phyloP scores from a whole-genome alignment of 2,888 invertebrate genomes.

The Tenthredo amoena region DNA sequence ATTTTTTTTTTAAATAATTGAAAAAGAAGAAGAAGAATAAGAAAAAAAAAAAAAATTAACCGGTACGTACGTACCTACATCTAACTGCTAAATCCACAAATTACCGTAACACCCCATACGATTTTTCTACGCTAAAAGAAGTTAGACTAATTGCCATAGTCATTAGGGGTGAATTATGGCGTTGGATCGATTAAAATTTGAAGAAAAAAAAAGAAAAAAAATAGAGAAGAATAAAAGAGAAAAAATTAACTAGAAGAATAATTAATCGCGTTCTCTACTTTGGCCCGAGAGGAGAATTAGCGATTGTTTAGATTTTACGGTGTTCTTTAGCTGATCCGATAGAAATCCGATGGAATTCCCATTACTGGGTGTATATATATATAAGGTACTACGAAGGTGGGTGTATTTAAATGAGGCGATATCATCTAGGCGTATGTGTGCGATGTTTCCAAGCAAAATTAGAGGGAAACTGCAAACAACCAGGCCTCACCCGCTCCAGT shows the following conservation, averaged over 20 bases:
- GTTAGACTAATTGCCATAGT: constrained; percentile 30
- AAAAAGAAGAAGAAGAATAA: background rate
- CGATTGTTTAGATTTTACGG: background rate
- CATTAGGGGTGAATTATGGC: constrained; percentile 4
- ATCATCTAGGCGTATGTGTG: constrained; percentile 67
- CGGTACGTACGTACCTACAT: background rate
- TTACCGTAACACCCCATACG: background rate
- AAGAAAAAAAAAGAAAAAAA: no score
- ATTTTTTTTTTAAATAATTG: background rate
- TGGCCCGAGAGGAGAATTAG: background rate
- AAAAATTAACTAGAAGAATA: background rate
- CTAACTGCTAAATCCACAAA: background rate
- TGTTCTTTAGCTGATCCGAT: background rate
- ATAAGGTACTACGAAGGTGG: constrained; percentile 57
- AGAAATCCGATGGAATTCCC: background rate
- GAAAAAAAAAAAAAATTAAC: background rate
- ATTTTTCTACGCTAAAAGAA: background rate
- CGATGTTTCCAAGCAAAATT: constrained; percentile 73
- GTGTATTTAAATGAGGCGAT: constrained; percentile 72
- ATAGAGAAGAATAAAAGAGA: no score
- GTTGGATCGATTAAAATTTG: background rate
- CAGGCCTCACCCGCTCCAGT: constrained; percentile 53
- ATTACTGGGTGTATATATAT: constrained; percentile 60
- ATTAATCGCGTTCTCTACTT: background rate
- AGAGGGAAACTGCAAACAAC: constrained; percentile 75